Percentiles rank a stretch among this genome's conserved stretches.
Conservation (phyloP, 1,140 invertebrate species). For the Drosophila bocki region DNA sequence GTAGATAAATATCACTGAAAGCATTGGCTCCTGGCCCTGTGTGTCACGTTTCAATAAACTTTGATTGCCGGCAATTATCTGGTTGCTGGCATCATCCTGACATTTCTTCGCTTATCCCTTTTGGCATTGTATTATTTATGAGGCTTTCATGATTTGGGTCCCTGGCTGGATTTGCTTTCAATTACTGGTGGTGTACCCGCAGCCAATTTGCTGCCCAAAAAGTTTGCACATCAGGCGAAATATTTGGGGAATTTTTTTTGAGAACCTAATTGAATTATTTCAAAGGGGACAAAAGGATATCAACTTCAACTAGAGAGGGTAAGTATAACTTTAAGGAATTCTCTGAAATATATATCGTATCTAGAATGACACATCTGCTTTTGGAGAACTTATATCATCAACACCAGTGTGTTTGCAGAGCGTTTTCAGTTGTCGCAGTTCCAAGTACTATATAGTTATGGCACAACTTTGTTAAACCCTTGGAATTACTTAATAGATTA, state of each 20-base stretch:
- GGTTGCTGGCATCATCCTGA: slow-evolving; percentile 54
- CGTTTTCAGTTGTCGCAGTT: neutral
- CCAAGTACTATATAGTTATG: slow-evolving; percentile 12
- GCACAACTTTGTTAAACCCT: slow-evolving; percentile 8
- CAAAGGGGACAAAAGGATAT: slow-evolving; percentile 7
- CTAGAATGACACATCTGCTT: slow-evolving; percentile 7
- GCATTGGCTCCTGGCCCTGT: slow-evolving; percentile 25
- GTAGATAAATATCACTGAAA: neutral
- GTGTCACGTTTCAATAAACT: slow-evolving; percentile 77
- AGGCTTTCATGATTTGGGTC: slow-evolving; percentile 32
- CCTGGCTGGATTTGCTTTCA: slow-evolving; percentile 67
- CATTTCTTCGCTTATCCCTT: slow-evolving; percentile 69
- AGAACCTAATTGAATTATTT: slow-evolving; percentile 52
- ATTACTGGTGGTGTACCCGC: slow-evolving; percentile 68
- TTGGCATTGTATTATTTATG: slow-evolving; percentile 65
- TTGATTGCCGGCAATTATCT: slow-evolving; percentile 81
- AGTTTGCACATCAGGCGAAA: slow-evolving; percentile 57
- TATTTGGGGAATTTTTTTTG: slow-evolving; percentile 11
- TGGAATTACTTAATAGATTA: slow-evolving; percentile 39
- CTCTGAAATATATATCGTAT: neutral
- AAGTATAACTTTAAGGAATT: slow-evolving; percentile 8
- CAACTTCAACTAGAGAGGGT: slow-evolving; percentile 4
- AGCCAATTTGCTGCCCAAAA: slow-evolving; percentile 62
- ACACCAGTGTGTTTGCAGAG: neutral
- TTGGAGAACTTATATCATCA: slow-evolving; percentile 17